Conservation (phyloP, 1,140 invertebrate species). For the Pachypsylla venusta region DNA sequence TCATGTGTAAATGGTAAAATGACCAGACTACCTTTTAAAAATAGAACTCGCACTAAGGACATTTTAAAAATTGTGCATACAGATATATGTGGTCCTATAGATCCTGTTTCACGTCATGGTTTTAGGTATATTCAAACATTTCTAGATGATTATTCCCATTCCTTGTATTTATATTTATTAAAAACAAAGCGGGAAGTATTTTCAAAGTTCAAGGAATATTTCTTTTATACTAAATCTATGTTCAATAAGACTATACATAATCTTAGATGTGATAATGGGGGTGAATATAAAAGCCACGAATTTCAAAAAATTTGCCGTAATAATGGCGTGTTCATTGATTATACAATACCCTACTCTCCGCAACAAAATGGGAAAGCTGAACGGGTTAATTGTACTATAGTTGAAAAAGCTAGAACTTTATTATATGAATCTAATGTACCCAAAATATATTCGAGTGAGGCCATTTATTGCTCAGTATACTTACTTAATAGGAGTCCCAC, state of each 20-base stretch:
- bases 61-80: not conserved
- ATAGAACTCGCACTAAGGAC: not conserved
- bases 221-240: not conserved
- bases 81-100: not conserved
- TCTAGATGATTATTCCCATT: not conserved
- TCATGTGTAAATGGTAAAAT: not conserved
- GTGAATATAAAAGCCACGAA: not conserved
- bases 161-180: not conserved
- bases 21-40: not conserved
- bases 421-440: not conserved
- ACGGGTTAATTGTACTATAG: not conserved
- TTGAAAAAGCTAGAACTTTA: not conserved
- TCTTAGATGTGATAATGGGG: slow-evolving; percentile 3
- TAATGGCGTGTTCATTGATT: too few species aligned
- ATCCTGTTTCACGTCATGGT: not conserved
- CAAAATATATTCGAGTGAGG: not conserved
- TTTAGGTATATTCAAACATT: not conserved
- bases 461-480: not conserved
- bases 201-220: not conserved
- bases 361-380: not conserved
- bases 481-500: not conserved
- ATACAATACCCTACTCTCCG: not conserved
- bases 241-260: not conserved
- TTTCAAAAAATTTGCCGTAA: too few species aligned
- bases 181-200: not conserved